These are phyloP conservation scores for Venturia canescens DNA, from an alignment of 1,140 invertebrate genomes.

Conservation along the genomic window DNA sequence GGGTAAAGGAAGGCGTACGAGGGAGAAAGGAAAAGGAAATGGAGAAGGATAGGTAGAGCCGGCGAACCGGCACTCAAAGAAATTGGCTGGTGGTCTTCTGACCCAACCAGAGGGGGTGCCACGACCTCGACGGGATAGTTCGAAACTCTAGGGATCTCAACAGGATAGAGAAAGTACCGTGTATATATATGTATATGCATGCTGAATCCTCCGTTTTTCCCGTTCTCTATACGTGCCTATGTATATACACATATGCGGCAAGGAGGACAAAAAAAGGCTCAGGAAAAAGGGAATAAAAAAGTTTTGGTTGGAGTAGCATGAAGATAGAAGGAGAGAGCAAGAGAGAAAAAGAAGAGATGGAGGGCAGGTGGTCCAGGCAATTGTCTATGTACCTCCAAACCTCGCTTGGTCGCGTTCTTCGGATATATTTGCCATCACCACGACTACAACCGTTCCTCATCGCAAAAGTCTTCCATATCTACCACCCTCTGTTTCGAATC, in stretches of 20 bases:
- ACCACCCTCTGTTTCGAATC: constrained; percentile 20
- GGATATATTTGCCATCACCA: constrained; percentile 30
- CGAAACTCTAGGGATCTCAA: constrained; percentile 56
- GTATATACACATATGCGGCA: not conserved
- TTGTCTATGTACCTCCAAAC: constrained; percentile 17
- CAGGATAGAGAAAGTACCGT: constrained; percentile 15
- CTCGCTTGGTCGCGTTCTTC: constrained; percentile 28
- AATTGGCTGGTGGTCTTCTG: constrained; percentile 71
- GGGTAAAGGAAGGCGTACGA: not conserved
- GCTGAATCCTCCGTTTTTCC: not conserved
- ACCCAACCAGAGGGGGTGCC: constrained; percentile 56
- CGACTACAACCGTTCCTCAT: constrained; percentile 3
- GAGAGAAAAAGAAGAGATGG: not conserved
- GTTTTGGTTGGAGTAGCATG: not conserved
- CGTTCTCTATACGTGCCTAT: not conserved
- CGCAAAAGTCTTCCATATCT: constrained; percentile 5
- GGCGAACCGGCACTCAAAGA: constrained; percentile 68
- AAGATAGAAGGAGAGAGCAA: not conserved
- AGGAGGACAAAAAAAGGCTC: not conserved
- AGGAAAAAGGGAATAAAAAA: not conserved
- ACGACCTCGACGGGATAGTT: constrained; percentile 64
- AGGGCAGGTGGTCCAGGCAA: constrained; percentile 23
- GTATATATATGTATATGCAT: constrained; percentile 15
- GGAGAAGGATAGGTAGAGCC: constrained; percentile 58
- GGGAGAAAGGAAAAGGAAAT: not conserved